Evolutionary conservation across 2,113 vertebrate species (phyloP), one percentile per base, ranked within the genome.

Genomic region (Odobenus rosmarus): DNA sequence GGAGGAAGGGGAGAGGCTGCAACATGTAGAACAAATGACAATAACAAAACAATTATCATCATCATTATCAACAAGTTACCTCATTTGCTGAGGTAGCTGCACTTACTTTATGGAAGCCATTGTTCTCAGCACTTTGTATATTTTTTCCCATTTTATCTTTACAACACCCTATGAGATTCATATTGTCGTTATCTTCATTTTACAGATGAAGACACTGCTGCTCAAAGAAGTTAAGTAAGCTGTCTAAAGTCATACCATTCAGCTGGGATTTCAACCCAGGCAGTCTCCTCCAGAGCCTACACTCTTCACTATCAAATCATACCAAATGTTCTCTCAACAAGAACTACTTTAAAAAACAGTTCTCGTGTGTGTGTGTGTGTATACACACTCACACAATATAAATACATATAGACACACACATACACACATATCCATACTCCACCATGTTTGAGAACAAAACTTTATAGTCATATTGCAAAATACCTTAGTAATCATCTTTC

Each of bases 61-160:
- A 87, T 76, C 42, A 82, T 53, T 33, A 97, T 88, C n/a, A 95
- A 81, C 5, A 33, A 57, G 28, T 14, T 42, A 88, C 33, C 18
- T 91, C 55, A 93, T 49, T 93, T 85, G 74, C 13, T 72, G 3
- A 93, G 31, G n/a, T n/a, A n/a, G n/a, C n/a, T n/a, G n/a, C 8
- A 88, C 14, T 62, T 83, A 76, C 15, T 69, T 88, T 49, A 88
- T 8, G 46, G 36, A 85, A 95, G n/a, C 81, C 55, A 59, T 2
- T 85, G 51, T 79, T 85, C 42, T 86, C 72, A 92, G n/a, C 21
- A 93, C 92, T 96, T 91, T 61, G 59, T 53, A 19, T 59, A 72
- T 81, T 59, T 88, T 87, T 90, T 42, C 33, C 59, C 24, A 57
- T 55, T 97, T 96, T 86, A 81, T 86, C 79, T 96, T 87, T 88